phyloP scores from a whole-genome alignment of 1,140 invertebrate species.

The Drosophila bocqueti region DNA sequence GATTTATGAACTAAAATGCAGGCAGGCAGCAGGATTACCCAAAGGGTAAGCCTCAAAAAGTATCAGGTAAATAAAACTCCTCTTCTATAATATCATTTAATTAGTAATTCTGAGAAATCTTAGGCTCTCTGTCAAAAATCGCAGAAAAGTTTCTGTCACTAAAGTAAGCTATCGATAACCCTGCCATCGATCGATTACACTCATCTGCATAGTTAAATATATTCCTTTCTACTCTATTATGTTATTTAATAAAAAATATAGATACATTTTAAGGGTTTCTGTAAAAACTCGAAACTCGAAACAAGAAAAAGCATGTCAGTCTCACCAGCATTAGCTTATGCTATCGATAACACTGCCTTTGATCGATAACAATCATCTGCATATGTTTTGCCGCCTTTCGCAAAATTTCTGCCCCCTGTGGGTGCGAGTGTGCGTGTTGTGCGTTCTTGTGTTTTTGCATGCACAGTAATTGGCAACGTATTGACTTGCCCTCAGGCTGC shows the following conservation, averaged over 20 bases:
- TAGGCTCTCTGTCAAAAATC: neutral
- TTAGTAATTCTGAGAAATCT: neutral
- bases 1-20: conserved; percentile 21
- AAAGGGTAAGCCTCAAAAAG: neutral
- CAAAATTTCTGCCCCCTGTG: neutral
- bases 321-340: neutral
- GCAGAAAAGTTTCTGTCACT: neutral
- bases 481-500: conserved; percentile 45
- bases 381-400: conserved; percentile 17
- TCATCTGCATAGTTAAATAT: neutral
- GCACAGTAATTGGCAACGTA: conserved; percentile 61
- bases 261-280: neutral
- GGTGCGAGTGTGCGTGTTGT: conserved; percentile 1
- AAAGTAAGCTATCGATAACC: too few relatives aligned
- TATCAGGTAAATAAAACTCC: neutral
- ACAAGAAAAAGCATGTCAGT: too few relatives aligned
- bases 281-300: too few relatives aligned
- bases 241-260: too few relatives aligned
- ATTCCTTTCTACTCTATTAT: too few relatives aligned
- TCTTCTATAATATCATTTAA: neutral
- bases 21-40: neutral
- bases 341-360: conserved; percentile 22
- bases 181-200: too few relatives aligned
- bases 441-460: conserved; percentile 22
- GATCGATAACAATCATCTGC: conserved; percentile 27